Conservation (phyloP, 2,113 vertebrate genomes). For the Cervus canadensis region DNA sequence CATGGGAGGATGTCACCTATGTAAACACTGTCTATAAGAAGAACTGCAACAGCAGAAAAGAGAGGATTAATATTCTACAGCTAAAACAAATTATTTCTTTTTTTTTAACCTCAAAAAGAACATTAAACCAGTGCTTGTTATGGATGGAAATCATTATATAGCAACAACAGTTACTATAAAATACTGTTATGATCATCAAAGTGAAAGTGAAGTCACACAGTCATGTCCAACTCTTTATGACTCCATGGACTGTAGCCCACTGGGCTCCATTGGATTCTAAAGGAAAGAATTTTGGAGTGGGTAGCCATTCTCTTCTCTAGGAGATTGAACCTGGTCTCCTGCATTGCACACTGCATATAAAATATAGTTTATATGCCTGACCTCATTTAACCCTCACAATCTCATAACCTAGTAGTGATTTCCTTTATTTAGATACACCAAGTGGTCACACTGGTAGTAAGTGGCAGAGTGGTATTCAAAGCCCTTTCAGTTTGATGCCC, state of each 20-base stretch:
- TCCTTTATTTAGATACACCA: not conserved
- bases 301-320: not conserved
- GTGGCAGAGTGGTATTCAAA: not conserved
- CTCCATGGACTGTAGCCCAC: not conserved
- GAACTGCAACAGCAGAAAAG: not conserved
- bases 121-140: not conserved
- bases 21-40: not conserved
- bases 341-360: not conserved
- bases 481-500: not conserved
- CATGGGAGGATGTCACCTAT: not conserved
- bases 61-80: not conserved
- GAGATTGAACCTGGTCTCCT: not conserved
- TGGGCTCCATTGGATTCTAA: accelerated
- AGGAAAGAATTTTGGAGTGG: not conserved
- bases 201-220: not conserved
- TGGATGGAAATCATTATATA: not conserved
- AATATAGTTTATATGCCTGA: not conserved
- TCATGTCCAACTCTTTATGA: not conserved
- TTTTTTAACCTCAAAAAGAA: not conserved
- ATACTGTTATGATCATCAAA: not conserved
- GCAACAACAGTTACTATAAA: not conserved
- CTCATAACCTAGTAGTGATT: not conserved
- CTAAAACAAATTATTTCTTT: not conserved
- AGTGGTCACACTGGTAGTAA: not conserved
- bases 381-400: not conserved